These are phyloP conservation scores for Mantis religiosa DNA, from an alignment of 2,888 invertebrate species.

Conservation along the genomic window DNA sequence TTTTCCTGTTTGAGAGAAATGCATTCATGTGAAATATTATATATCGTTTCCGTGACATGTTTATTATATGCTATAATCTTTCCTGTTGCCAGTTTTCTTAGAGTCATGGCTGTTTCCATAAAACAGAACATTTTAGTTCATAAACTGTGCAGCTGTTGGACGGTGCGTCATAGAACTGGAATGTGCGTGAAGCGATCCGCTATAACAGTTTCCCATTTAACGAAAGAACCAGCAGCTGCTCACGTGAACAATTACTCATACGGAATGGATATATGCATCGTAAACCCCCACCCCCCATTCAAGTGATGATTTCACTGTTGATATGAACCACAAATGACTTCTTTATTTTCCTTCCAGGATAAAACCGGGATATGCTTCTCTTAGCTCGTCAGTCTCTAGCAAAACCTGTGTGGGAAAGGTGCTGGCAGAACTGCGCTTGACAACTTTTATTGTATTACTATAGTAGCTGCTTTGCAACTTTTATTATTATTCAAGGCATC, in stretches of 20 bases:
- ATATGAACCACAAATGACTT: not conserved
- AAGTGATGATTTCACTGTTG: not conserved
- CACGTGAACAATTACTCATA: not conserved
- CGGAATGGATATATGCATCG: not conserved
- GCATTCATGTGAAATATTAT: no score
- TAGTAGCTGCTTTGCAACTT: not conserved
- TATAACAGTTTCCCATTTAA: not conserved
- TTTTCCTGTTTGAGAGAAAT: no score
- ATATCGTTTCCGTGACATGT: no score
- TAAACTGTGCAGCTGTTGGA: no score
- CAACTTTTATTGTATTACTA: not conserved
- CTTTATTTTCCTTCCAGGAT: not conserved
- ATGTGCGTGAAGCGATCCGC: not conserved
- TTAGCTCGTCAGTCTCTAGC: not conserved
- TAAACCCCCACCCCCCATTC: not conserved
- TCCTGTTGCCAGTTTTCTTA: no score
- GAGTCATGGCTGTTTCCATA: no score
- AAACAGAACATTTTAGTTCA: no score
- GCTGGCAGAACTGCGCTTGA: not conserved
- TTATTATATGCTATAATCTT: no score
- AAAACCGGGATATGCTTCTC: not conserved
- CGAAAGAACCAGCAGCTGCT: not conserved
- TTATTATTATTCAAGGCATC: not conserved
- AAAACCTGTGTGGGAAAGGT: not conserved
- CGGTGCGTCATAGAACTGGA: not conserved